phyloP scores from a whole-genome alignment of 2,113 vertebrate species.

The Kryptolebias marmoratus region DNA sequence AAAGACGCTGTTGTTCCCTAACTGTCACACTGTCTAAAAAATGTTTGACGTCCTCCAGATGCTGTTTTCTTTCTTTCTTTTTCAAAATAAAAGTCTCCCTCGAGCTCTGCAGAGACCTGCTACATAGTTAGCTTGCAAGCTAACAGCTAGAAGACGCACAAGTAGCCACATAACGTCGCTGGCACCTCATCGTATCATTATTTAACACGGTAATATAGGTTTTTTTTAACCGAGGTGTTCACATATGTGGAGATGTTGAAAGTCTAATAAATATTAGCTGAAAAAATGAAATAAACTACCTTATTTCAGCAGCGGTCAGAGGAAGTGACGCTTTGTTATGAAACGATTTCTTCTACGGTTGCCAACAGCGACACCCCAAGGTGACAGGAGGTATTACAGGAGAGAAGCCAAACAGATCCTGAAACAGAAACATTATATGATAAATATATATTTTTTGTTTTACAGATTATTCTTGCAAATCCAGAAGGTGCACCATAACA shows the following conservation, averaged over 20 bases:
- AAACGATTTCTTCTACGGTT: constrained; percentile 21
- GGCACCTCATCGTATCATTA: neutral
- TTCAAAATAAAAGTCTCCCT: constrained; percentile 47
- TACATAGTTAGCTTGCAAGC: neutral
- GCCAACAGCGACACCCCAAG: constrained; percentile 20
- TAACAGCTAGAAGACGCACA: neutral
- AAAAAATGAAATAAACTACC: constrained; percentile 41
- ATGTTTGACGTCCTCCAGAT: too few species aligned
- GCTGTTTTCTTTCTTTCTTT: too few species aligned
- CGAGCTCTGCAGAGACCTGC: fast-evolving
- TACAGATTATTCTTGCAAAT: neutral
- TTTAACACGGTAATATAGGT: neutral
- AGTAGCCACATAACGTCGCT: fast-evolving
- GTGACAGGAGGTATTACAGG: fast-evolving
- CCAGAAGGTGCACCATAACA: too few species aligned
- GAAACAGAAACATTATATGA: too few species aligned
- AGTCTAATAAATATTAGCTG: neutral
- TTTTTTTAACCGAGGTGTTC: neutral
- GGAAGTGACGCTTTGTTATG: constrained; percentile 67
- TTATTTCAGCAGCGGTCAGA: constrained; percentile 40
- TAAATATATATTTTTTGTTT: neutral
- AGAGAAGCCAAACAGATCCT: too few species aligned
- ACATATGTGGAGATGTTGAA: fast-evolving
- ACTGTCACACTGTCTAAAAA: neutral
- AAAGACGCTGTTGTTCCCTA: neutral